Percentiles rank a stretch among this genome's conserved stretches.
These are phyloP conservation scores for Polymixis flavicincta DNA, from an alignment of 2,888 invertebrate genomes.

Conservation along the genomic window DNA sequence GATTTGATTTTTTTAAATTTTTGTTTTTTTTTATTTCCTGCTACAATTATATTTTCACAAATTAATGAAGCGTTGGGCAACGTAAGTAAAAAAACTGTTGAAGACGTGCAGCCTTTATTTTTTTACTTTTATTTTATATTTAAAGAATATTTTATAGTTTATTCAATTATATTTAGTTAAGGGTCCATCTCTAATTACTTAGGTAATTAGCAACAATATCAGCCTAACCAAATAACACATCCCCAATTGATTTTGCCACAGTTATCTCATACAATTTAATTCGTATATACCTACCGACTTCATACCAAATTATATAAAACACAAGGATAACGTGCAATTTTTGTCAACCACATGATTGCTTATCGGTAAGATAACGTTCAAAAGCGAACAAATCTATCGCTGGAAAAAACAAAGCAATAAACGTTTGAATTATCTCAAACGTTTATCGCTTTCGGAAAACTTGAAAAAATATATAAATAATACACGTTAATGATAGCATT, in stretches of 20 bases:
- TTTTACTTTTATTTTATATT: background rate
- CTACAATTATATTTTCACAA: background rate
- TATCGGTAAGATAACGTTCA: background rate
- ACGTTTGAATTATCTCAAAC: constrained; percentile 2
- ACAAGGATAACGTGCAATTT: background rate
- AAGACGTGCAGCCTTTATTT: background rate
- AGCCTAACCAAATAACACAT: background rate
- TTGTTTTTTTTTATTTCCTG: too few species aligned
- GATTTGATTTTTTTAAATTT: too few species aligned
- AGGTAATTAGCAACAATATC: background rate
- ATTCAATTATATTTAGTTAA: background rate
- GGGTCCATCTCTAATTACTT: background rate
- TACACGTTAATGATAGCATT: too few species aligned
- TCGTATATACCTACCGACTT: background rate
- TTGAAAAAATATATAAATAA: too few species aligned
- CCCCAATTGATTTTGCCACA: background rate
- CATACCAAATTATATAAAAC: background rate
- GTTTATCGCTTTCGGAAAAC: background rate
- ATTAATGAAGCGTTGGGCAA: background rate
- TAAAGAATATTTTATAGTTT: background rate
- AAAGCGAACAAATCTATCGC: background rate
- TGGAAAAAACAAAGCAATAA: background rate
- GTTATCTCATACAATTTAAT: background rate
- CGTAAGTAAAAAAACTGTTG: background rate
- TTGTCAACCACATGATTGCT: background rate